Conservation (phyloP, 2,113 vertebrate genomes). For the Oreochromis aureus region DNA sequence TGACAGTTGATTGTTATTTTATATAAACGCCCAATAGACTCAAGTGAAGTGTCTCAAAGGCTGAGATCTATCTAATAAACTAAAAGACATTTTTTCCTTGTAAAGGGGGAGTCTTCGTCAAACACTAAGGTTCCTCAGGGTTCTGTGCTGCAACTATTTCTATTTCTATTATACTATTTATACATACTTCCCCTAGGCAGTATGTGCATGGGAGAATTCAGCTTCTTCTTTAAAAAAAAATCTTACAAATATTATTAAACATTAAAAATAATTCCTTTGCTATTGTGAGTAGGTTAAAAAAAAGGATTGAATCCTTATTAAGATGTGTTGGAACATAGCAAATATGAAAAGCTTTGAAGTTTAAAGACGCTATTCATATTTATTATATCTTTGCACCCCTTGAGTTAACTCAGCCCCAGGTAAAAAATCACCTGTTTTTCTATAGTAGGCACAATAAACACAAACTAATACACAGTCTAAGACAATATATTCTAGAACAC, state of each 20-base stretch:
- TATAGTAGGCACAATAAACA: not conserved
- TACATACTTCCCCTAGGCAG: not conserved
- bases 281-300: not conserved
- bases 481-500: not conserved
- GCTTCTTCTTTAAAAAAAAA: not conserved
- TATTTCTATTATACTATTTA: not conserved
- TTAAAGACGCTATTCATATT: not conserved
- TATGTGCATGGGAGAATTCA: not conserved
- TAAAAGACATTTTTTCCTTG: not conserved
- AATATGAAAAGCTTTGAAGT: not conserved
- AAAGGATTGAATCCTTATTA: not conserved
- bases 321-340: not conserved
- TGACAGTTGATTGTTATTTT: not conserved
- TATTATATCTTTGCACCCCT: not conserved
- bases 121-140: not conserved
- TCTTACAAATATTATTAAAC: not conserved
- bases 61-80: not conserved
- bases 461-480: not conserved
- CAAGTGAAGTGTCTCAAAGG: not conserved
- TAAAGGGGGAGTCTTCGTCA: not conserved
- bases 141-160: not conserved
- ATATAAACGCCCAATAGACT: not conserved
- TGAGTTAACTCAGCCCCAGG: not conserved
- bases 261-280: not conserved
- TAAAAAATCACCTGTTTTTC: not conserved